phyloP scores from a whole-genome alignment of 2,888 invertebrate genomes.

The Subacronicta megacephala region DNA sequence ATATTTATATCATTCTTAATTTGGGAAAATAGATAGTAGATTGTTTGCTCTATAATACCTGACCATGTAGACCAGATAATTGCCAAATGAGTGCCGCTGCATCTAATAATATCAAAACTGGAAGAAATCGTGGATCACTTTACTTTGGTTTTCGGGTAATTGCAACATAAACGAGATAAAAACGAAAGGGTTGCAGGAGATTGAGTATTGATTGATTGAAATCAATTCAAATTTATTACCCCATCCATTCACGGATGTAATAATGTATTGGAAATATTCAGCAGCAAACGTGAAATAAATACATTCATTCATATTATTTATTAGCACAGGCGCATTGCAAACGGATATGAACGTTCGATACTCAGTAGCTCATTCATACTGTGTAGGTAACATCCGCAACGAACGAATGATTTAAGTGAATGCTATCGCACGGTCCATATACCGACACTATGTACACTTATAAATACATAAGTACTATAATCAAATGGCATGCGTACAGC shows the following conservation, averaged over 20 bases:
- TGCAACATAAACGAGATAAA: slow-evolving; percentile 2
- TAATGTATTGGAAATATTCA: slow-evolving; percentile 13
- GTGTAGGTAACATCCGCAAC: slow-evolving; percentile 47
- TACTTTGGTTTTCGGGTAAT: slow-evolving; percentile 8
- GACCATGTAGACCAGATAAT: background rate
- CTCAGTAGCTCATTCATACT: slow-evolving; percentile 46
- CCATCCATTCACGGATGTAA: slow-evolving; percentile 21
- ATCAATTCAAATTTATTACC: slow-evolving; percentile 18
- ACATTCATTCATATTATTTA: slow-evolving; percentile 28
- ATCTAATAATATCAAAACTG: slow-evolving; percentile 1
- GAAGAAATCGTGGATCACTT: slow-evolving; percentile 4
- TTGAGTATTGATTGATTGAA: slow-evolving; percentile 18
- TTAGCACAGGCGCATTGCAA: slow-evolving; percentile 29
- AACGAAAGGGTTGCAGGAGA: slow-evolving; percentile 6
- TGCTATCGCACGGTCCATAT: slow-evolving; percentile 58
- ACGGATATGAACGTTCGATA: slow-evolving; percentile 44
- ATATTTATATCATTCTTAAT: slow-evolving; percentile 20
- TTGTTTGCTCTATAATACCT: slow-evolving; percentile 1
- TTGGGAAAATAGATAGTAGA: background rate
- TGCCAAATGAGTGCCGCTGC: background rate
- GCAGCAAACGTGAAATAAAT: slow-evolving; percentile 28
- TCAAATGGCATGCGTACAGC: slow-evolving; percentile 27
- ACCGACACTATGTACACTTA: slow-evolving; percentile 17
- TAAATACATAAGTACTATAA: slow-evolving; percentile 24
- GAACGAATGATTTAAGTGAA: slow-evolving; percentile 50